Percentiles rank a stretch among this genome's conserved stretches.
phyloP scores from a whole-genome alignment of 2,113 vertebrate genomes.

The Aptenodytes patagonicus region DNA sequence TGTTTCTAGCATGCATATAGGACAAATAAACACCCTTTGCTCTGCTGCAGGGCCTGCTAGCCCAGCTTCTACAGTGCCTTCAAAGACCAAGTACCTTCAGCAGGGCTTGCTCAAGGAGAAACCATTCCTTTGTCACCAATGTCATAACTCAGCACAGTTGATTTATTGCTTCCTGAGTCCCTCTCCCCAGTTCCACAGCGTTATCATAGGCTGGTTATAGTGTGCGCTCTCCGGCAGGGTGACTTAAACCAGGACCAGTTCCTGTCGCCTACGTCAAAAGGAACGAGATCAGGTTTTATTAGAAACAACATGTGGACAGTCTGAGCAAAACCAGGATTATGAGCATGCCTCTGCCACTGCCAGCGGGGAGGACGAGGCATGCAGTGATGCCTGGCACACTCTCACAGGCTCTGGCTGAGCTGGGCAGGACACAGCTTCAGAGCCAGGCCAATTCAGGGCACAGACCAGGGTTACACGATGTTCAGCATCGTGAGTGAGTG shows the following conservation, averaged over 20 bases:
- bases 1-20: not conserved
- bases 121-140: slow-evolving; percentile 41
- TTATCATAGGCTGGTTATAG: not conserved
- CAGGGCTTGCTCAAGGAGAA: slow-evolving; percentile 24
- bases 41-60: not conserved
- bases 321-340: not conserved
- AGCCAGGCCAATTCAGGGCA: not conserved
- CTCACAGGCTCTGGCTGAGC: not conserved
- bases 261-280: not conserved
- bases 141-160: slow-evolving; percentile 49
- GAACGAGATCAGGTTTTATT: slow-evolving; percentile 28
- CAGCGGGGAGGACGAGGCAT: rapidly evolving
- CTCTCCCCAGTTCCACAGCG: not conserved
- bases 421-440: not conserved
- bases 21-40: slow-evolving; percentile 36
- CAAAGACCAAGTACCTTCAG: slow-evolving; percentile 4
- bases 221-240: not conserved
- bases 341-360: not conserved
- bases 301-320: slow-evolving; percentile 16
- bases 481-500: not conserved
- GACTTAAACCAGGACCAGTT: slow-evolving; percentile 59
- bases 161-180: slow-evolving; percentile 64
- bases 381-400: not conserved
- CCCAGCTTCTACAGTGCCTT: not conserved
- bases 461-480: not conserved